These are phyloP conservation scores for Rhimphoctona megacephalus DNA, from an alignment of 2,888 invertebrate genomes.

Conservation along the genomic window DNA sequence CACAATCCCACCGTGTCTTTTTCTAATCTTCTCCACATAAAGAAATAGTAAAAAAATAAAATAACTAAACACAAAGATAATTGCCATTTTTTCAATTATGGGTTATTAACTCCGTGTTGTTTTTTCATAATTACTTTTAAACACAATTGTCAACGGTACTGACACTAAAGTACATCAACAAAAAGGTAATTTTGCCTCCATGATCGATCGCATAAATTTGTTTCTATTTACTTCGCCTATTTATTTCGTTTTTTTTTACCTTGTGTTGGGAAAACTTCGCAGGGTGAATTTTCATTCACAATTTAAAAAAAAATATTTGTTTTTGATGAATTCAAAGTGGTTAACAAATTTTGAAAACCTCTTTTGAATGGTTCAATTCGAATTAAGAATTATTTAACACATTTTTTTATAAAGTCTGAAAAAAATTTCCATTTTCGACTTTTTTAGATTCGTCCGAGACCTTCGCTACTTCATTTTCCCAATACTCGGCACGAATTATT, in stretches of 20 bases:
- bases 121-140: conserved; percentile 76
- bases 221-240: conserved; percentile 8
- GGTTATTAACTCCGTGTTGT: conserved; percentile 74
- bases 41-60: neutral
- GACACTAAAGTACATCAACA: conserved; percentile 78
- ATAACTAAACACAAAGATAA: neutral
- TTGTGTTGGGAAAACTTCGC: conserved; percentile 14
- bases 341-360: too few species aligned
- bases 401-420: too few species aligned
- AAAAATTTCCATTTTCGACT: conserved; percentile 8
- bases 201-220: conserved; percentile 42
- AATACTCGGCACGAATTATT: neutral
- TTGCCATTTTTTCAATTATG: conserved; percentile 9
- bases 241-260: conserved; percentile 28
- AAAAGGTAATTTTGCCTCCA: conserved; percentile 78
- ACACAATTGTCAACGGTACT: conserved; percentile 77
- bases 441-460: neutral
- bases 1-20: neutral
- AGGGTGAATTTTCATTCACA: neutral
- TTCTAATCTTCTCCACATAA: neutral
- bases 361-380: too few species aligned
- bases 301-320: too few species aligned
- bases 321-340: too few species aligned
- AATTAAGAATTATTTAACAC: too few species aligned
- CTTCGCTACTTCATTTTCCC: neutral